Percentiles rank a stretch among this genome's conserved stretches.
Conservation (phyloP, 64 coral and sea anemone species). For the Trachythela sp. region DNA sequence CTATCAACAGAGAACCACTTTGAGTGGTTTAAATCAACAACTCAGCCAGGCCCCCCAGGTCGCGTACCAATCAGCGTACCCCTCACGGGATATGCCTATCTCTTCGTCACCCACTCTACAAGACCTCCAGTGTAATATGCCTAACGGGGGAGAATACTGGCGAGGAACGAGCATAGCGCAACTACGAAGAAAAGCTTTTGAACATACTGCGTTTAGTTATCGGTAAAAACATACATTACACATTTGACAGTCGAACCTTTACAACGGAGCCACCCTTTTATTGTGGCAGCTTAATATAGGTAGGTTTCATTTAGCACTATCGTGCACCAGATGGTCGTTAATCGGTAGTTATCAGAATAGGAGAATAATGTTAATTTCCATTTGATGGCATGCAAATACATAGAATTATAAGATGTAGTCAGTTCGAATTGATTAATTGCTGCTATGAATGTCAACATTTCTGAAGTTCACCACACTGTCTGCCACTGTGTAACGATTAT, state of each 20-base stretch:
- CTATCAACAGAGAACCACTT: conserved; percentile 82
- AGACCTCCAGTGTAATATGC: conserved; percentile 93
- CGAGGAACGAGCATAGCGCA: conserved; percentile 82
- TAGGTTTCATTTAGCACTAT: no score
- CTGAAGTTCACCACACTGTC: no score
- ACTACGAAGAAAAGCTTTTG: conserved; percentile 86
- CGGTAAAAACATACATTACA: conserved; percentile 22
- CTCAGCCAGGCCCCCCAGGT: conserved; percentile 73
- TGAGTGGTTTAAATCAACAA: conserved; percentile 82
- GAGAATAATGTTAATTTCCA: no score
- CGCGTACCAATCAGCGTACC: conserved; percentile 66
- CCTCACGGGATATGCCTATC: conserved; percentile 87
- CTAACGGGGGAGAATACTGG: conserved; percentile 93
- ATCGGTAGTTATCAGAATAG: no score
- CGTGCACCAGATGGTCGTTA: no score
- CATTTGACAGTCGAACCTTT: not conserved
- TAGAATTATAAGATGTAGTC: no score
- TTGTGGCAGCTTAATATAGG: not conserved
- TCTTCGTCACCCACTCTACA: conserved; percentile 97
- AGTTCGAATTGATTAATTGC: no score
- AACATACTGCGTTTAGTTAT: conserved; percentile 76
- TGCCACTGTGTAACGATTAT: no score
- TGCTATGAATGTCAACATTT: no score
- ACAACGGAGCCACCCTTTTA: not conserved
- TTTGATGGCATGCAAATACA: no score